Evolutionary conservation across 2,888 invertebrate genomes (phyloP).

Genomic region (Philaethria dido): DNA sequence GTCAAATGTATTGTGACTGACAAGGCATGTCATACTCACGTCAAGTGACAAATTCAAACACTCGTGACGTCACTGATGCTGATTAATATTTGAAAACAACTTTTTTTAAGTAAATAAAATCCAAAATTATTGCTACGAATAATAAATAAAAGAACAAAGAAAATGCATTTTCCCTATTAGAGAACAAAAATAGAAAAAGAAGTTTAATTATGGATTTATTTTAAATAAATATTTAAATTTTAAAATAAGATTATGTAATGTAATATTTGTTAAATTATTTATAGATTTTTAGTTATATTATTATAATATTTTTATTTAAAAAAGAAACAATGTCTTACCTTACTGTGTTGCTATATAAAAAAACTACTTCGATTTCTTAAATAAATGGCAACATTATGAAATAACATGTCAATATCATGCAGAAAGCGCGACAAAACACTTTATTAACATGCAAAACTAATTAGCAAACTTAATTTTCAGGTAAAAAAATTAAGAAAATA

Average conservation of each 20-base stretch:
- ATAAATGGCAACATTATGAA: conserved; percentile 34
- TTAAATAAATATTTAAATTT: not conserved
- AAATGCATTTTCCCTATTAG: no score
- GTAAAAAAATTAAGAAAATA: conserved; percentile 7
- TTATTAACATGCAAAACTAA: conserved; percentile 15
- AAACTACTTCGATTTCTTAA: conserved; percentile 49
- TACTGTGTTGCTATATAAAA: conserved; percentile 10
- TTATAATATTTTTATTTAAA: not conserved
- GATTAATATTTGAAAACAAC: no score
- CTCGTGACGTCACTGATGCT: no score
- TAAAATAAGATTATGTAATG: no score
- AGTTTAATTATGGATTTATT: no score
- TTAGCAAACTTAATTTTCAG: not conserved
- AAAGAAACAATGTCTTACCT: conserved; percentile 16
- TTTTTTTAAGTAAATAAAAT: no score
- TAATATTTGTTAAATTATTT: not conserved
- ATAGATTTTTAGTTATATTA: not conserved
- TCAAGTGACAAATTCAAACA: no score
- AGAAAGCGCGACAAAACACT: conserved; percentile 22
- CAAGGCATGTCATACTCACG: no score
- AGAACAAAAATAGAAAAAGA: no score
- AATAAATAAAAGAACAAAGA: no score
- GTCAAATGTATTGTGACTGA: no score
- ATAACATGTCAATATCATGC: conserved; percentile 36
- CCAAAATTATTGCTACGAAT: no score